Evolutionary conservation across 2,888 invertebrate species (phyloP), one percentile per base, ranked within the genome.

Genomic region (Calephelis perditalis): DNA sequence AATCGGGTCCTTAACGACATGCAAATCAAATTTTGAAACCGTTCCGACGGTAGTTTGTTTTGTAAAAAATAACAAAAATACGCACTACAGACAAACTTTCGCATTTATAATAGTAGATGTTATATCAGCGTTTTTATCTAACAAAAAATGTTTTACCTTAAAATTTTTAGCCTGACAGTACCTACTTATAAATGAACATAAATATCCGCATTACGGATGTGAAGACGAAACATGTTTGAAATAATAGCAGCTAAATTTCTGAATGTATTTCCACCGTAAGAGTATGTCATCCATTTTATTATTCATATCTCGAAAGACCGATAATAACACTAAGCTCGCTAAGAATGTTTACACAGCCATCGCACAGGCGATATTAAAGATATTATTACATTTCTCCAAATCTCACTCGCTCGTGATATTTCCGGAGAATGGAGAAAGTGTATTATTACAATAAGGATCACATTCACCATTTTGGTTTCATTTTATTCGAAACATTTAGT

Each of bases 271-370:
- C 35, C 26, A 49, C 12, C 49, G 57, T 55, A 55, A 6, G 61
- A 59, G 62, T 62, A 64, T 65, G 60, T 61, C 52, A 57, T 64
- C 64, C 67, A 67, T 74, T 76, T 77, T 72, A 75, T 76, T 75
- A 77, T 77, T 78, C 76, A 76, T 73, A 71, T 65, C 70, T 67
- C 63, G 59, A 57, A 60, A 68, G 65, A 68, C 69, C 69, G 73
- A 76, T 77, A 75, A 80, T 75, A 77, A 74, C 71, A 69, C 66
- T 70, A 75, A 73, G 63, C 71, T 67, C 67, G 66, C 71, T 71
- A 71, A 74, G 71, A 75, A 79, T 80, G 74, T 82, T 81, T 80
- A 77, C 75, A 75, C 71, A 76, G 70, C 75, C 72, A 77, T 79
- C 72, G 73, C 68, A 60, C 67, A 67, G 68, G 70, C 74, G 75